Base-by-base conservation (phyloP, 2,888 invertebrate species). In the Aphodius sticticus region DNA sequence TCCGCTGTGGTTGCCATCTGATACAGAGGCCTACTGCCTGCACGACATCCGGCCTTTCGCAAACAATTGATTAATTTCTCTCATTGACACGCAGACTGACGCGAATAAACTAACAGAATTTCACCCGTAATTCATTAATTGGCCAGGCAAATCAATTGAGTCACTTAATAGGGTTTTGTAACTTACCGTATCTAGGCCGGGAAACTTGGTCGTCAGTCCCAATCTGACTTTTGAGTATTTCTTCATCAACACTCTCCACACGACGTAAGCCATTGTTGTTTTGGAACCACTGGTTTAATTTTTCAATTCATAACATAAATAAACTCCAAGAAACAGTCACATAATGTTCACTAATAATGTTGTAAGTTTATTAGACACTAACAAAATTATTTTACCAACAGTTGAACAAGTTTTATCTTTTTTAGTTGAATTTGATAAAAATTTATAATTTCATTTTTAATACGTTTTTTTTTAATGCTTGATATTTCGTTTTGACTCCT, bases 211-310 rank as follows among this genome's bases (percentile, higher is more conserved):
- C 81, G 86, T 85, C 82, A 91, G 88, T 85, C 92, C 92, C 78
- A 92, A 86, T 79, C 92, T 89, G 83, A 92, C 91, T 88, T 90
- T 91, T 84, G 91, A 90, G 86, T 92, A 92, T 85, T 92, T 92
- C 86, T 92, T 92, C 91, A 92, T 91, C 81, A 92, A 88, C 82
- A 92, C 91, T 84, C 92, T 90, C 92, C 92, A 92, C 82, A 92
- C 89, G 81, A 92, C 91, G 88, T 92, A 92, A 83, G 92, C 92
- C 92, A 92, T 92, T 81, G 74, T 78, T 36, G 15, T n/a, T 26
- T 35, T 37, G 74, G 36, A 36, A n/a, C 14, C 74, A 74, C 74
- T 35, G 35, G 53, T 53, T 53, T 53, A 53, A 53, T 53, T 53
- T 53, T 12, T 53, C 53, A 53, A 53, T 53, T 53, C 53, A 53